Conservation (phyloP, 2,888 invertebrate species). For the Diloba caeruleocephala region DNA sequence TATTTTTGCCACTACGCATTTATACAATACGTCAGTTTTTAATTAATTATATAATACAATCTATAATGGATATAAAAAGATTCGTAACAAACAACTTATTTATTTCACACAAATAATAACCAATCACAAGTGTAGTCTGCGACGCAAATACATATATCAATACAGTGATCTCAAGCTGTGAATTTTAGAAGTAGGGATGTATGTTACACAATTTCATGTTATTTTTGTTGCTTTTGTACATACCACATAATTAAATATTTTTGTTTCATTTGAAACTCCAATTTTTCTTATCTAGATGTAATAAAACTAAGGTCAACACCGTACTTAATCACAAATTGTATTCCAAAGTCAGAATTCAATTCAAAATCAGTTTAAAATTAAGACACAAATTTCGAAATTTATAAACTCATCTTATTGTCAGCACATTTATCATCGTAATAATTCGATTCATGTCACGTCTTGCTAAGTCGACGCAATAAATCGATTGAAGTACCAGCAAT, state of each 20-base stretch:
- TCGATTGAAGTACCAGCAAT: conserved; percentile 39
- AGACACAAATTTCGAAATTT: conserved; percentile 9
- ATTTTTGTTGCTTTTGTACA: too few relatives aligned
- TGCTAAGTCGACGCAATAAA: conserved; percentile 29
- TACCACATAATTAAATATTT: conserved; percentile 1
- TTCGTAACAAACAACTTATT: conserved; percentile 12
- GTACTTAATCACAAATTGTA: not conserved
- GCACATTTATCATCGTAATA: conserved; percentile 33
- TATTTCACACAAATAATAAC: conserved; percentile 5
- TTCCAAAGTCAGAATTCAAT: not conserved
- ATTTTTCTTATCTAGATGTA: conserved; percentile 1
- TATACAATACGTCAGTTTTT: not conserved
- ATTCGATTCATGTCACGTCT: conserved; percentile 40
- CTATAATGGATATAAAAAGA: not conserved
- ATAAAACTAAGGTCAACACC: conserved; percentile 5
- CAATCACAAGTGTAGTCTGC: conserved; percentile 3
- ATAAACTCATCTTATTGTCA: conserved; percentile 17
- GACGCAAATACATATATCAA: too few relatives aligned
- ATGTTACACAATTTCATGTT: too few relatives aligned
- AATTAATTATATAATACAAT: not conserved
- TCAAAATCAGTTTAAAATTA: conserved; percentile 1
- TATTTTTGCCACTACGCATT: not conserved
- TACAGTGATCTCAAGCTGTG: too few relatives aligned
- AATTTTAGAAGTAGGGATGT: too few relatives aligned
- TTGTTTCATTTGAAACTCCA: conserved; percentile 1